Conservation (phyloP, 2,113 vertebrate genomes). For the Suricata suricatta region DNA sequence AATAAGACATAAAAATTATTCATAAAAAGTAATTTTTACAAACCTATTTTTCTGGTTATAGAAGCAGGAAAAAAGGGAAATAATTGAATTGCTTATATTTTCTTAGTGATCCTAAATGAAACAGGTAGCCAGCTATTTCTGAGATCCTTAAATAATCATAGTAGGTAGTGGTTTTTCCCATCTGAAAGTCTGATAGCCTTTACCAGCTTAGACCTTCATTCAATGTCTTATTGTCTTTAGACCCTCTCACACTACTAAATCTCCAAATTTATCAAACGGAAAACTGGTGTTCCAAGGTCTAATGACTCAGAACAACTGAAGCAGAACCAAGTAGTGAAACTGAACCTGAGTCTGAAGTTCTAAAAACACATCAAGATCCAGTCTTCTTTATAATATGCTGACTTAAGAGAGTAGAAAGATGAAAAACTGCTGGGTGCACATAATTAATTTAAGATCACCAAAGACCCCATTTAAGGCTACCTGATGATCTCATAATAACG, state of each 20-base stretch:
- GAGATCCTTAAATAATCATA: not conserved
- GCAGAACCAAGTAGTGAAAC: not conserved
- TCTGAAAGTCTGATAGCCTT: not conserved
- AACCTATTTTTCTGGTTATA: not conserved
- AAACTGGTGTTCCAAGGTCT: not conserved
- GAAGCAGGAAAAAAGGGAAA: not conserved
- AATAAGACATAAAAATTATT: not conserved
- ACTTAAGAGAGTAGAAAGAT: not conserved
- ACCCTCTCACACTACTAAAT: not conserved
- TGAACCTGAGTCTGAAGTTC: slow-evolving; percentile 21
- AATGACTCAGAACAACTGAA: slow-evolving; percentile 12
- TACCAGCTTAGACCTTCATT: not conserved
- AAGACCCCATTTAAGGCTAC: not conserved
- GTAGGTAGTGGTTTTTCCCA: not conserved
- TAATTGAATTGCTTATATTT: not conserved
- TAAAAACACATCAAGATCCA: not conserved
- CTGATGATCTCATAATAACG: not conserved
- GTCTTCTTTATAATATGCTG: not conserved
- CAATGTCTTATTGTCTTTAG: not conserved
- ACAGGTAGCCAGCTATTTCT: not conserved
- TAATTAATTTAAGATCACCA: not conserved
- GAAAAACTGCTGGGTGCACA: not conserved
- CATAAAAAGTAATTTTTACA: slow-evolving; percentile 44
- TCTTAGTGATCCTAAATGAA: not conserved
- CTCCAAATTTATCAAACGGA: not conserved